These are phyloP conservation scores for Anorthoa munda DNA, from an alignment of 2,888 invertebrate species.

Conservation along the genomic window DNA sequence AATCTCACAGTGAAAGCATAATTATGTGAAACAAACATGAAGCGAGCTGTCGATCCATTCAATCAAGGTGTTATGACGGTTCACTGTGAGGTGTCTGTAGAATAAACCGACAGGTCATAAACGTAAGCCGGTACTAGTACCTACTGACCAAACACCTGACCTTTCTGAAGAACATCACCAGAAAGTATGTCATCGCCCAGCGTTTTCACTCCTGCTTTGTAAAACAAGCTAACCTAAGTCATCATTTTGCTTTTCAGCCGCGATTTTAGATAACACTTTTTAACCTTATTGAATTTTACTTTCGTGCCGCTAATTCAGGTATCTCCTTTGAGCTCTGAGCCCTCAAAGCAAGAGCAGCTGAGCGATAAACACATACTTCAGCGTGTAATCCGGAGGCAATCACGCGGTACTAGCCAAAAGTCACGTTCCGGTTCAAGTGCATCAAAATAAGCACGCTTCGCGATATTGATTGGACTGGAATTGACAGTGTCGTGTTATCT, in stretches of 20 bases:
- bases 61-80: too few species aligned
- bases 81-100: too few species aligned
- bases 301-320: constrained; percentile 8
- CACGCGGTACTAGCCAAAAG: constrained; percentile 54
- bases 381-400: constrained; percentile 56
- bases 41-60: too few species aligned
- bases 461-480: constrained; percentile 46
- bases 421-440: constrained; percentile 57
- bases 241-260: background rate
- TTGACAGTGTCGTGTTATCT: constrained; percentile 32
- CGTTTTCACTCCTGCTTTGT: background rate
- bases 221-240: background rate
- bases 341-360: constrained; percentile 48
- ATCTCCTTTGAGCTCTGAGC: constrained; percentile 35
- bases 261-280: background rate
- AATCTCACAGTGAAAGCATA: too few species aligned
- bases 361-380: constrained; percentile 58
- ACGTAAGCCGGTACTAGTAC: too few species aligned
- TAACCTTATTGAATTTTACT: background rate
- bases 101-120: too few species aligned
- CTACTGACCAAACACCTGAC: background rate
- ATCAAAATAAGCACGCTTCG: constrained; percentile 57
- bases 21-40: too few species aligned
- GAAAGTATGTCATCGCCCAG: too few species aligned
- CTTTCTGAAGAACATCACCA: background rate